phyloP scores from a whole-genome alignment of 2,888 invertebrate genomes.

The Cephalotes varians region DNA sequence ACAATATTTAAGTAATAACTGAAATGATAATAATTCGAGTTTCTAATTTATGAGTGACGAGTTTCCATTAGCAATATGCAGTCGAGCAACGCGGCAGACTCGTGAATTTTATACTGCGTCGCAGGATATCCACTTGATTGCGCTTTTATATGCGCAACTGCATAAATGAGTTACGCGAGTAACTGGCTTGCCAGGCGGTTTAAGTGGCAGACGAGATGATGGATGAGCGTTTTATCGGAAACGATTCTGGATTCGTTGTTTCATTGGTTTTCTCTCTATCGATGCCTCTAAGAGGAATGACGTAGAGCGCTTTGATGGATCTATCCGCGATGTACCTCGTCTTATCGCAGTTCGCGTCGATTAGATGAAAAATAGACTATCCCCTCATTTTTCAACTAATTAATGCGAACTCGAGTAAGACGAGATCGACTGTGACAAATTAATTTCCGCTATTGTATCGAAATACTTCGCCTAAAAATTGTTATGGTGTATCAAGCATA shows the following conservation, averaged over 20 bases:
- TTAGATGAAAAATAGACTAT: slow-evolving; percentile 22
- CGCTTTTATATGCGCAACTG: slow-evolving; percentile 56
- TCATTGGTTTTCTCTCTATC: slow-evolving; percentile 48
- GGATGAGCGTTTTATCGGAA: slow-evolving; percentile 55
- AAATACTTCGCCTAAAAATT: slow-evolving; percentile 11
- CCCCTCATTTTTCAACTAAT: slow-evolving; percentile 17
- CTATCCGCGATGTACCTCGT: slow-evolving; percentile 22
- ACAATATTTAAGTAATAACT: neutral
- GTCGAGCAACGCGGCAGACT: slow-evolving; percentile 16
- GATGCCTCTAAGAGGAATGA: slow-evolving; percentile 33
- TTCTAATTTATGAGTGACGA: slow-evolving; percentile 9
- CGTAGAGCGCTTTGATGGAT: slow-evolving; percentile 42
- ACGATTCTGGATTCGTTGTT: slow-evolving; percentile 54
- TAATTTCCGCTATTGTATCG: slow-evolving; percentile 1
- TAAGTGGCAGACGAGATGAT: slow-evolving; percentile 54
- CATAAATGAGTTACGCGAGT: slow-evolving; percentile 54
- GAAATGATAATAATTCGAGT: neutral
- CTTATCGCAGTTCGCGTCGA: slow-evolving; percentile 19
- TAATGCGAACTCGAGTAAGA: neutral
- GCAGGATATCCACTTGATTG: slow-evolving; percentile 50
- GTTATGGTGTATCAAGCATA: neutral
- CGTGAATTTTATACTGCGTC: slow-evolving; percentile 42
- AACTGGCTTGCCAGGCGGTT: slow-evolving; percentile 49
- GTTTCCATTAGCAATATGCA: slow-evolving; percentile 36
- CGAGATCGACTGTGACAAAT: slow-evolving; percentile 11